Evolutionary conservation across 2,113 vertebrate genomes (phyloP).

Genomic region (Leuciscus idus): DNA sequence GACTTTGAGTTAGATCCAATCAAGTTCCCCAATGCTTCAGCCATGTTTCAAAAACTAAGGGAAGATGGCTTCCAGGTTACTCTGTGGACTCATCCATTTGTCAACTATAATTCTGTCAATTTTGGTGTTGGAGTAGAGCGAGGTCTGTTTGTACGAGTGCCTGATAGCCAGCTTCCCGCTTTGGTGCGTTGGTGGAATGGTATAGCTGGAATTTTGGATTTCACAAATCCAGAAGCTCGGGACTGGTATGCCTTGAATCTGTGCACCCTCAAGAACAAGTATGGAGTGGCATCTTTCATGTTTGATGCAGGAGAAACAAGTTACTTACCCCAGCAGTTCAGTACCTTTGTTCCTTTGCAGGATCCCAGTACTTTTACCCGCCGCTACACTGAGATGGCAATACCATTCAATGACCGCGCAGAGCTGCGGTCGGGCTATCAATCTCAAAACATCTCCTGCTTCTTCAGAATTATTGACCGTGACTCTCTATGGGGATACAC

Average conservation of each 20-base stretch:
- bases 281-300: conserved; percentile 88
- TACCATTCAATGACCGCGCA: conserved; percentile 83
- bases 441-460: conserved; percentile 92
- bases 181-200: conserved; percentile 93
- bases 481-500: conserved; percentile 93
- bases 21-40: conserved; percentile 86
- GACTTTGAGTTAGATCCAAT: conserved; percentile 87
- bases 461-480: conserved; percentile 90
- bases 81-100: conserved; percentile 88
- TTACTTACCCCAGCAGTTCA: conserved; percentile 89
- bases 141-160: conserved; percentile 83
- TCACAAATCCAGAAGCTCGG: conserved; percentile 86
- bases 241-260: conserved; percentile 88
- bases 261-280: conserved; percentile 77
- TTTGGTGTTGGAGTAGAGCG: conserved; percentile 83
- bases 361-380: conserved; percentile 90
- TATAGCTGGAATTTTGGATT: conserved; percentile 89
- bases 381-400: conserved; percentile 89
- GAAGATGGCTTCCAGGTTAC: conserved; percentile 81
- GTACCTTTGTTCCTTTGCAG: conserved; percentile 79
- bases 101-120: conserved; percentile 85
- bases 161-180: conserved; percentile 79
- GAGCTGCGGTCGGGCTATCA: conserved; percentile 92
- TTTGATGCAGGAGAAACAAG: conserved; percentile 92
- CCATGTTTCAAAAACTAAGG: conserved; percentile 82